Evolutionary conservation across 2,888 invertebrate genomes (phyloP).

Genomic region (Gastracanthus pulcherrimus): DNA sequence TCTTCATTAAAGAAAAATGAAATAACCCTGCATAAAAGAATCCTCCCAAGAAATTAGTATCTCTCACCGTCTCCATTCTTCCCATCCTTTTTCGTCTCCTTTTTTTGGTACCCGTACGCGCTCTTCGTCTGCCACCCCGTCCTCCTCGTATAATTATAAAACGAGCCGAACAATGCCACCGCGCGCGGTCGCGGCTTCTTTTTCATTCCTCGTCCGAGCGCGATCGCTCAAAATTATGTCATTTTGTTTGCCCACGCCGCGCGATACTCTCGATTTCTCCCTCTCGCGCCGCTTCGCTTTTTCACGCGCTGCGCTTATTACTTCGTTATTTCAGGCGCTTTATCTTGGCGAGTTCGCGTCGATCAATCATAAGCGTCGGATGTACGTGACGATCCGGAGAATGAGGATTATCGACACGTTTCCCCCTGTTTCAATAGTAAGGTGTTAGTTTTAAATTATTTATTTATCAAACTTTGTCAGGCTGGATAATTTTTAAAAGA

Average conservation of each 20-base stretch:
- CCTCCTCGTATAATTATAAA: conserved; percentile 24
- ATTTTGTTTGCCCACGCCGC: conserved; percentile 20
- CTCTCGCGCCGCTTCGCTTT: neutral
- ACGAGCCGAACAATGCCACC: conserved; percentile 22
- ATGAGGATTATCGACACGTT: neutral
- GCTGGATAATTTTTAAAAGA: no score
- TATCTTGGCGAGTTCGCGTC: neutral
- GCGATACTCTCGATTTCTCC: neutral
- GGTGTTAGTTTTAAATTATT: no score
- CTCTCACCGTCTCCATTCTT: neutral
- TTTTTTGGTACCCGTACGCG: no score
- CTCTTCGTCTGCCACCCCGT: no score
- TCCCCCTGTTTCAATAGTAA: no score
- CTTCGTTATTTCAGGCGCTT: conserved; percentile 18
- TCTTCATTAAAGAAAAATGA: conserved; percentile 24
- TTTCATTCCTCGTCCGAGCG: neutral
- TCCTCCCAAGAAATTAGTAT: conserved; percentile 28
- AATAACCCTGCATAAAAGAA: conserved; percentile 12
- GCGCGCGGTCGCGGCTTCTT: neutral
- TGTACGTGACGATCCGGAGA: neutral
- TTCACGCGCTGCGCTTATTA: neutral
- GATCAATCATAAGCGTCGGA: conserved; percentile 45
- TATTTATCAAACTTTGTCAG: no score
- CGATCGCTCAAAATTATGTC: conserved; percentile 49
- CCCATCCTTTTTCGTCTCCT: neutral